Evolutionary conservation across 2,797 vertebrate species (phyloP), one percentile per base, ranked within the genome.

Genomic region (Spinibarbus caldwelli): DNA sequence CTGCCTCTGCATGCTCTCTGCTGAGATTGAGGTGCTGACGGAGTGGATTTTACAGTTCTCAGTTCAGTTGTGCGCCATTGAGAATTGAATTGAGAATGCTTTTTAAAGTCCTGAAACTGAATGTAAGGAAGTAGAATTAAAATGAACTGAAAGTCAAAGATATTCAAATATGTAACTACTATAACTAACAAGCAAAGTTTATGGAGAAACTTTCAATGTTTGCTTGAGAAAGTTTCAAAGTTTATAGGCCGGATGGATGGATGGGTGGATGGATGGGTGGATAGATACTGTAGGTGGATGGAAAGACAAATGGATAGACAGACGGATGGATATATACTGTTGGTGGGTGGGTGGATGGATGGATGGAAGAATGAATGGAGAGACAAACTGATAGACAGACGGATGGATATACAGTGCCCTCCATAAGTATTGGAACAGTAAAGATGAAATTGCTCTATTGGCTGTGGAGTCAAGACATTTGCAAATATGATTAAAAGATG

Each of bases 271-370:
- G 0, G 6, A 75, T 21, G 17, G 17, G 21, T 4, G 14, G 12
- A 7, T 66, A 7, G 2, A 31, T 15, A 17, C 1, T 64, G 2
- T 8, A 1, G 2, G 8, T 1, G 0, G 15, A 10, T 2, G 0
- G 70, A 15, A 3, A 31, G 29, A 66, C 9, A 8, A 1, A 38
- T 1, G 0, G 31, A 19, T 0, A 3, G 62, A 43, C n/a, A n/a
- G n/a, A n/a, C n/a, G n/a, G 21, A 26, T 71, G 2, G n/a, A n/a
- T 4, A 9, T 10, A 68, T 14, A 38, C 7, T 38, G n/a, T n/a
- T n/a, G n/a, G n/a, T n/a, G n/a, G n/a, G 7, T 38, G 8, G 38
- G 7, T 41, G 21, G 7, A n/a, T n/a, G n/a, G n/a, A n/a, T n/a
- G n/a, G n/a, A n/a, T n/a, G n/a, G n/a, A n/a, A n/a, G n/a, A n/a